Base-by-base conservation (phyloP, 2,888 invertebrate genomes). In the Phaonia tiefii region DNA sequence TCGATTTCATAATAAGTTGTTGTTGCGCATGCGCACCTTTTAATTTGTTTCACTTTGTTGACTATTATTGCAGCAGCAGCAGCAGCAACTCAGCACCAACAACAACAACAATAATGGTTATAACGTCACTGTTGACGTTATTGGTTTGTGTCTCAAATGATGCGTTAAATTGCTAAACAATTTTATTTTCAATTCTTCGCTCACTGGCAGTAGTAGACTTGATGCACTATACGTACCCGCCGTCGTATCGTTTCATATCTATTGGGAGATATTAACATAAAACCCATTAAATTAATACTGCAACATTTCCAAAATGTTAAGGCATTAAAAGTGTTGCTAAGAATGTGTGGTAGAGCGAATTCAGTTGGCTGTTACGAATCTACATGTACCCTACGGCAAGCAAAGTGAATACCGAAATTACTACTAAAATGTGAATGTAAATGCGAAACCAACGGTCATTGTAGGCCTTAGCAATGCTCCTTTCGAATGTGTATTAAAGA, bases 21-120 rank as follows among this genome's bases (percentile, higher is more conserved):
- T 78, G 72, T 75, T 69, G 81, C 75, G 75, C 81, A 78, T 81
- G 81, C 82, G 79, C 79, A 80, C 79, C 79, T 80, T 75, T 82
- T 76, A 82, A 77, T 82, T 82, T 82, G 76, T 67, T 79, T 70
- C 51, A 76, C 51, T 79, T 82, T 79, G 73, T 74, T 76, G 75
- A 74, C 67, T 79, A 54, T 71, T 58, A 51, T 51, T 49, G 73
- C 76, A 65, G 42, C 58, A 60, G 13, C 37, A 71, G 49, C 58
- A 77, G 51, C 49, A 69, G 20, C 49, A 58, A 60, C 37, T 51
- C 58, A 13, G 56, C n/a, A n/a, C n/a, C n/a, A n/a, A 44, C 17
- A 44, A 71, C 2, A 63, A 42, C 46, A 56, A 4, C 44, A 56
- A 44, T 51, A 17, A n/a, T n/a, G n/a, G 39, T 20, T 49, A 54